Evolutionary conservation across 53 echinoderm and acorn worm genomes (phyloP).

Genomic region (Echinometra lucunter): DNA sequence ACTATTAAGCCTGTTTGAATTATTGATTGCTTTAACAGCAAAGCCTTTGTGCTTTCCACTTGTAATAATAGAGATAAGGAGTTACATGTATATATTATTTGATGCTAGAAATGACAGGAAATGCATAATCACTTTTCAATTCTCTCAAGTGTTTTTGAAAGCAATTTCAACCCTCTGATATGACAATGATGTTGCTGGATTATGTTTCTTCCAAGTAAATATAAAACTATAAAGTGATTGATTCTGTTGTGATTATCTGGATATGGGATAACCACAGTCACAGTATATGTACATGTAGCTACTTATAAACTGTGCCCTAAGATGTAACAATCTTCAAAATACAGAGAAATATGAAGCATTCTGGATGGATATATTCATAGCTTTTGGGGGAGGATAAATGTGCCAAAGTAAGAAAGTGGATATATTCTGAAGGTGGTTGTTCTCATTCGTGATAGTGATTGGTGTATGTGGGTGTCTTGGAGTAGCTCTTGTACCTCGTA

Average conservation of each 20-base stretch:
- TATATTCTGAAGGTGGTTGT: not conserved
- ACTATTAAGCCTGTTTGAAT: not conserved
- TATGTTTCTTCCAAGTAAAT: too few relatives aligned
- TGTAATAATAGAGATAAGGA: not conserved
- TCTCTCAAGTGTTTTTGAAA: too few relatives aligned
- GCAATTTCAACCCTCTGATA: too few relatives aligned
- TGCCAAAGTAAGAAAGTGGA: not conserved
- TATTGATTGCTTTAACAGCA: not conserved
- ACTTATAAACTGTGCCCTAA: not conserved
- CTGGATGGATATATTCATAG: not conserved
- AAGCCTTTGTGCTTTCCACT: not conserved
- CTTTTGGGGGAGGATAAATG: not conserved
- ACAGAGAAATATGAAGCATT: not conserved
- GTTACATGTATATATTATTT: not conserved
- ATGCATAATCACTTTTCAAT: not conserved
- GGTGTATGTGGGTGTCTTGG: not conserved
- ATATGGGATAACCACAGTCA: not conserved
- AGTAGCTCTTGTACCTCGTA: not conserved
- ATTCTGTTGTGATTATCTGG: not conserved
- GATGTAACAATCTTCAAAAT: not conserved
- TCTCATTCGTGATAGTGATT: not conserved
- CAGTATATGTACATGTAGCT: too few relatives aligned
- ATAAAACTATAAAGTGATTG: not conserved
- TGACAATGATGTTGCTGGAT: too few relatives aligned
- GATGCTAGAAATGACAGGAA: not conserved